Percentiles rank a stretch among this genome's conserved stretches.
Conservation (phyloP, 1,140 invertebrate species). For the Tetranychus cinnabarinus region DNA sequence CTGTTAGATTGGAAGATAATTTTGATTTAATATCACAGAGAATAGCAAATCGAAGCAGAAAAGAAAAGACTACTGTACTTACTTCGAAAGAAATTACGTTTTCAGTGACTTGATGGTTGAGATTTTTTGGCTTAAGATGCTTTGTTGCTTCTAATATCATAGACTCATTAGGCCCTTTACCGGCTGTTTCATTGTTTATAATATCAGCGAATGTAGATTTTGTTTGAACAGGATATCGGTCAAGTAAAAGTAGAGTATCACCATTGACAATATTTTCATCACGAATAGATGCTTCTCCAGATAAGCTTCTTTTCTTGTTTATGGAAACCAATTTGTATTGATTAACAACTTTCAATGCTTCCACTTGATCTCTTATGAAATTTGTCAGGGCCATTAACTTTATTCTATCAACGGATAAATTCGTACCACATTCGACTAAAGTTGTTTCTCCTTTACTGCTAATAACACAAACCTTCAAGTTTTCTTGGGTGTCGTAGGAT, state of each 20-base stretch:
- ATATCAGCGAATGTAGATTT: slow-evolving; percentile 13
- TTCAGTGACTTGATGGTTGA: slow-evolving; percentile 13
- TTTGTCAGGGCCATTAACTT: slow-evolving; percentile 20
- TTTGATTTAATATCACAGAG: background rate
- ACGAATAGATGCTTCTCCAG: slow-evolving; percentile 17
- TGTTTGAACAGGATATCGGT: slow-evolving; percentile 11
- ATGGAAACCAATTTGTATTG: slow-evolving; percentile 21
- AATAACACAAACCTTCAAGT: slow-evolving; percentile 17
- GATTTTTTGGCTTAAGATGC: slow-evolving; percentile 14
- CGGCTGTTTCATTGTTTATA: slow-evolving; percentile 15
- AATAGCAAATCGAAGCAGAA: background rate
- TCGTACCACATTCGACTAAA: slow-evolving; percentile 17
- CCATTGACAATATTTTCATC: slow-evolving; percentile 19
- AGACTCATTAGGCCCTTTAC: slow-evolving; percentile 16
- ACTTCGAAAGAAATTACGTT: background rate
- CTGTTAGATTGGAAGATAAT: slow-evolving; percentile 18
- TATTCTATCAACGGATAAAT: slow-evolving; percentile 21
- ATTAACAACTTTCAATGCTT: slow-evolving; percentile 19
- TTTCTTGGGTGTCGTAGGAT: background rate
- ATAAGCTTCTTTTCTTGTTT: slow-evolving; percentile 16
- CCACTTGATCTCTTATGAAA: slow-evolving; percentile 15
- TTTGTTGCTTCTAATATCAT: slow-evolving; percentile 20
- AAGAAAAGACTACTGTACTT: background rate
- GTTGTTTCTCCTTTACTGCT: slow-evolving; percentile 18
- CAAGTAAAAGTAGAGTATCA: slow-evolving; percentile 1